Evolutionary conservation across 2,888 invertebrate genomes (phyloP).

Genomic region (Lithophane ornitopus): DNA sequence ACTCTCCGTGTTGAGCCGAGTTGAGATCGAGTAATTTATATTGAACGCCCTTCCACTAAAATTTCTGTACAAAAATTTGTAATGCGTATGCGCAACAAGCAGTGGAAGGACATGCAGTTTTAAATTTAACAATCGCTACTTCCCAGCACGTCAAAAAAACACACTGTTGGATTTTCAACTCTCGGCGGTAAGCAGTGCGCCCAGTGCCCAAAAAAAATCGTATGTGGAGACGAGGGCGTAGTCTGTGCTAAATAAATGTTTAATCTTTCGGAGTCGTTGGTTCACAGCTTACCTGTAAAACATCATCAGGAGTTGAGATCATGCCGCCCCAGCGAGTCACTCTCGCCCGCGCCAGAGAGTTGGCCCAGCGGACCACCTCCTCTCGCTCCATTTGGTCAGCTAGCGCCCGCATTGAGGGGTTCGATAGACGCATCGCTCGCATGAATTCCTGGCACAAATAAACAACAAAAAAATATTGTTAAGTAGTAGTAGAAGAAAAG

Average conservation of each 20-base stretch:
- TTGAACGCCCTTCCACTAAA: background rate
- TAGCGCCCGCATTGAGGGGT: conserved; percentile 97
- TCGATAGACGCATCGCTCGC: conserved; percentile 97
- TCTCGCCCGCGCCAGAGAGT: conserved; percentile 94
- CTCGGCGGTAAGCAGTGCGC: background rate
- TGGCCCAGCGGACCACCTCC: conserved; percentile 97
- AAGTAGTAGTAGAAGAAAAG: background rate
- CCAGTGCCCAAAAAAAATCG: background rate
- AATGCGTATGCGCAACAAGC: too few relatives aligned
- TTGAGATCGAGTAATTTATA: background rate
- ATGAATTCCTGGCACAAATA: conserved; percentile 93
- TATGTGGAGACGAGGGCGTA: background rate
- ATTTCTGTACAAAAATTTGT: background rate
- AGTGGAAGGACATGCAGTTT: too few relatives aligned
- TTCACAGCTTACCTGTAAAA: conserved; percentile 93
- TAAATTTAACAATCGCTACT: too few relatives aligned
- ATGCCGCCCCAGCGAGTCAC: conserved; percentile 99
- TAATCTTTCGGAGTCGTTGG: background rate
- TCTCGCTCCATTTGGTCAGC: conserved; percentile 98
- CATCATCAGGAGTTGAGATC: conserved; percentile 99
- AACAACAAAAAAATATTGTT: background rate
- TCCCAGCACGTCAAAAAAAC: background rate
- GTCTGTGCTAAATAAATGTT: background rate
- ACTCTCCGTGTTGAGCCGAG: background rate
- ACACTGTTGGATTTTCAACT: background rate